A percentile compares a stretch with the other conserved stretches of the same genome.
These are phyloP conservation scores for Halotydeus destructor DNA, from an alignment of 1,140 invertebrate genomes.

Conservation along the genomic window DNA sequence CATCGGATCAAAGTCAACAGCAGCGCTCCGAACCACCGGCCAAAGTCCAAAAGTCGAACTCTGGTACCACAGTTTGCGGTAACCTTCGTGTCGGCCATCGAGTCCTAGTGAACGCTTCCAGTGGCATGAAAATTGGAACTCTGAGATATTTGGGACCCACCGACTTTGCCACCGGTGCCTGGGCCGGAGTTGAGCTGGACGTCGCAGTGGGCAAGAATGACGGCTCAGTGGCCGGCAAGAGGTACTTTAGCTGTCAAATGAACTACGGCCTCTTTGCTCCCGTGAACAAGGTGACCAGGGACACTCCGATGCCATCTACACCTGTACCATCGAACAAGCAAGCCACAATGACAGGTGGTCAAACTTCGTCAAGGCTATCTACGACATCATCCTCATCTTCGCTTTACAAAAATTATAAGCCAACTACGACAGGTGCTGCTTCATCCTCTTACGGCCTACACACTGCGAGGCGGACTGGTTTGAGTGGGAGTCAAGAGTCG, in stretches of 20 bases:
- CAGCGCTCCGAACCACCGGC: no score
- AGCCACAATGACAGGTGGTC: not conserved
- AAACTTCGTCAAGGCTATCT: slow-evolving; percentile 2
- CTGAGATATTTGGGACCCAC: slow-evolving; percentile 61
- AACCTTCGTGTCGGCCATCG: slow-evolving; percentile 62
- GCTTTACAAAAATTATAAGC: slow-evolving; percentile 23
- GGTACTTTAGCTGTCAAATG: slow-evolving; percentile 79
- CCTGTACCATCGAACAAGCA: no score
- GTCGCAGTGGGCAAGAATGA: slow-evolving; percentile 64
- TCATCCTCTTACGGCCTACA: no score
- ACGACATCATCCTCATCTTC: slow-evolving; percentile 32
- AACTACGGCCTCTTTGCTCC: slow-evolving; percentile 84
- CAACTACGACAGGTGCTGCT: slow-evolving; percentile 22
- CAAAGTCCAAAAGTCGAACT: slow-evolving; percentile 22
- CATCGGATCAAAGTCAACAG: no score
- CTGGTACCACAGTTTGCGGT: slow-evolving; percentile 51
- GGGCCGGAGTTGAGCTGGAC: slow-evolving; percentile 86
- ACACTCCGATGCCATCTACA: no score
- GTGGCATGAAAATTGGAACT: slow-evolving; percentile 67
- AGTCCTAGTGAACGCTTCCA: slow-evolving; percentile 65
- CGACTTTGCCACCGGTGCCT: slow-evolving; percentile 71
- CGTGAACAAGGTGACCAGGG: slow-evolving; percentile 47
- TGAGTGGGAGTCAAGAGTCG: slow-evolving; percentile 44
- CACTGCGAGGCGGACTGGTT: slow-evolving; percentile 31
- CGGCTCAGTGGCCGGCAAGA: slow-evolving; percentile 61